phyloP scores from a whole-genome alignment of 2,113 vertebrate genomes.

The Malurus alboscapulatus region DNA sequence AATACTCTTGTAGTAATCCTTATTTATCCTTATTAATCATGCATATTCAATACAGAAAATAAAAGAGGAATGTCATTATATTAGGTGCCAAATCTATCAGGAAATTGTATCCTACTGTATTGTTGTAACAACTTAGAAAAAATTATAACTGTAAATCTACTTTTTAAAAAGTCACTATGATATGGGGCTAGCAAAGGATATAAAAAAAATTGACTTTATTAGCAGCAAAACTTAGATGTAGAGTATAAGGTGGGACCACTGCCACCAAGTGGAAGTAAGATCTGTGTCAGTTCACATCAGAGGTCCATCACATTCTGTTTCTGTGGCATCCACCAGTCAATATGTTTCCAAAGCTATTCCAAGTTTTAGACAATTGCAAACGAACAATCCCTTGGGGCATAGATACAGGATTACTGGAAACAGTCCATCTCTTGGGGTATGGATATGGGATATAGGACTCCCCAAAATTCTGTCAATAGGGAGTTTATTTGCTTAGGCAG shows the following conservation, averaged over 20 bases:
- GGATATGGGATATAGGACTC: not conserved
- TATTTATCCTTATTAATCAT: not conserved
- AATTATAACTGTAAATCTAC: not conserved
- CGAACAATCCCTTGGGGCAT: not conserved
- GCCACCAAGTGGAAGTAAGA: constrained; percentile 8
- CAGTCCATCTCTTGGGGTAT: not conserved
- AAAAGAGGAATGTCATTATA: not conserved
- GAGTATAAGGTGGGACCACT: not conserved
- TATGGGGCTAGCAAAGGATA: not conserved
- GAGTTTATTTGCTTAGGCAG: not conserved
- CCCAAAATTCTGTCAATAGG: not conserved
- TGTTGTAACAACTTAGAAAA: not conserved
- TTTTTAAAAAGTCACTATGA: not conserved
- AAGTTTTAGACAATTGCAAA: not conserved
- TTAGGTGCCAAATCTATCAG: not conserved
- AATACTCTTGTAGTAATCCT: not conserved
- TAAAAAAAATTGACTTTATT: not conserved
- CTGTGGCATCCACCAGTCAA: not conserved
- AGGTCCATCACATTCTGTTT: not conserved
- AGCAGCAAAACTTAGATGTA: not conserved
- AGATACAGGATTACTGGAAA: not conserved
- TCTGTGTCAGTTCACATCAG: not conserved
- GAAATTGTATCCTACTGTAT: not conserved
- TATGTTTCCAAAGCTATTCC: not conserved
- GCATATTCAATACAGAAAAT: not conserved